phyloP scores from a whole-genome alignment of 2,888 invertebrate genomes.

The Eueremaeus valkanovi region DNA sequence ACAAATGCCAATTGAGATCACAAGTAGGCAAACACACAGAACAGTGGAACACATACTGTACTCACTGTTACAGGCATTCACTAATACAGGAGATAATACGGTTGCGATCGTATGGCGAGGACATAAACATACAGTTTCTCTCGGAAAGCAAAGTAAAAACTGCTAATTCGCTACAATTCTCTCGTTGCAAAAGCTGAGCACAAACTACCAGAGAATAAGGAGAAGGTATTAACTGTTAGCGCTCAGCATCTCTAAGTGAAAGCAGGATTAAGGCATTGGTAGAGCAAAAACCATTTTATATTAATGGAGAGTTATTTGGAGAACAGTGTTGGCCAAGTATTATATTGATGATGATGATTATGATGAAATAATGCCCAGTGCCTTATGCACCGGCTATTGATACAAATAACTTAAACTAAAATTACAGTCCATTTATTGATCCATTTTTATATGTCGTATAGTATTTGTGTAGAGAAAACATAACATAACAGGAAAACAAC shows the following conservation, averaged over 20 bases:
- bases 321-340: conserved; percentile 32
- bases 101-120: background rate
- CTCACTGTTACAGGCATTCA: conserved; percentile 28
- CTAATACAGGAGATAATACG: background rate
- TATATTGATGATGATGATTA: conserved; percentile 35
- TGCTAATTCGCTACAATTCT: conserved; percentile 36
- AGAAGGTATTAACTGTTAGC: conserved; percentile 36
- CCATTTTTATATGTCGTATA: conserved; percentile 12
- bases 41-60: conserved; percentile 8
- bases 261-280: conserved; percentile 35
- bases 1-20: conserved; percentile 37
- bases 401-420: conserved; percentile 29
- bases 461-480: background rate
- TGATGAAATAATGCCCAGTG: conserved; percentile 33
- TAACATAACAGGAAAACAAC: conserved; percentile 26
- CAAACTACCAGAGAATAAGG: conserved; percentile 31
- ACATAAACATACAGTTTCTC: conserved; percentile 28
- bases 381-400: conserved; percentile 34
- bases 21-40: conserved; percentile 29
- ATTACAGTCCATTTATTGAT: conserved; percentile 32
- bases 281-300: conserved; percentile 35
- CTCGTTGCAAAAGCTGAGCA: conserved; percentile 9
- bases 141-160: conserved; percentile 27
- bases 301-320: conserved; percentile 37
- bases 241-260: conserved; percentile 34